Base-by-base conservation (phyloP, 2,888 invertebrate genomes). In the Amitus sp. region DNA sequence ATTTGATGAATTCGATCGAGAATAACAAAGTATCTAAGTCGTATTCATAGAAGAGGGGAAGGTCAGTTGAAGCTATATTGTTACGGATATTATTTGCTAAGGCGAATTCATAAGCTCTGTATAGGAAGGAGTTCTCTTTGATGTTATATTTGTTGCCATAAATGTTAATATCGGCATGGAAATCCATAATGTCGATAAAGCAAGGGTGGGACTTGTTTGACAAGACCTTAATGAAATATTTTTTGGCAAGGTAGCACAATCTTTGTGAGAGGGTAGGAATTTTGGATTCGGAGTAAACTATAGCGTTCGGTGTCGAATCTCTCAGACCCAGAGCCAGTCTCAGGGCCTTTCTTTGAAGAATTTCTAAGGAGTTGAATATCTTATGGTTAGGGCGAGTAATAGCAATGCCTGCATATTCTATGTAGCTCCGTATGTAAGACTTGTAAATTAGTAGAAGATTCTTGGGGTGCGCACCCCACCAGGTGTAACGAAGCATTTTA, bases 391-490 rank as follows among this genome's bases (percentile, higher is more conserved):
- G 2, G 6, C 30, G 6, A 2, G n/a, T 10, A 2, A 30, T 10
- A n/a, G 30, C 3, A 9, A 30, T 30, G 3, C 10, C 10, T 2
- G 19, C 27, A 33, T 50, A 51, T 34, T 50, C 57, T 2, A 57
- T 0, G 1, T 27, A 20, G 2, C n/a, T 2, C 15, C 51, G 4
- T 0, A 51, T 34, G 3, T 40, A 33, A 0, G 42, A 1, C n/a
- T 12, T 57, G n/a, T 51, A 52, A 7, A 58, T 47, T 9, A 9
- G 43, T 7, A 47, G 7, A 40, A 58, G 42, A 1, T 43, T 10
- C 43, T 34, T 58, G 12, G 58, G 58, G 19, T 52, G 17, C 1
- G 58, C 47, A 4, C 58, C 43, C 58, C 52, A 58, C 6, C 40
- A 12, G 19, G 47, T 58, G 27, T 42, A 43, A 0, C 27, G 7